These are phyloP conservation scores for Acanthis flammea DNA, from an alignment of 2,797 vertebrate genomes.

Conservation along the genomic window DNA sequence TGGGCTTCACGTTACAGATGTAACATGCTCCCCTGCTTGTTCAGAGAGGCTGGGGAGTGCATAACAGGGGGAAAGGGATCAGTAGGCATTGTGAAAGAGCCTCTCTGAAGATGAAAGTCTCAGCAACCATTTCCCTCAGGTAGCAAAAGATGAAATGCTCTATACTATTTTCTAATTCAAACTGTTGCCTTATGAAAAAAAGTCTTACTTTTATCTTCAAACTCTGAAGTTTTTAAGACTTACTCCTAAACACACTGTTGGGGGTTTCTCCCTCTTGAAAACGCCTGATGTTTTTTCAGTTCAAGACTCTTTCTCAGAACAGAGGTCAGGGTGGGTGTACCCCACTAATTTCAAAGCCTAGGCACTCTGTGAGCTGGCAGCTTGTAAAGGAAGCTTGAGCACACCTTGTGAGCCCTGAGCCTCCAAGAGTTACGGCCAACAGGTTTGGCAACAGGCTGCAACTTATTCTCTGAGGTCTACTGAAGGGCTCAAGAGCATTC, in stretches of 20 bases:
- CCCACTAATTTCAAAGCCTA: background rate
- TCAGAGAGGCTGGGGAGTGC: constrained; percentile 12
- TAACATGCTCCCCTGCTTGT: background rate
- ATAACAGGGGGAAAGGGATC: background rate
- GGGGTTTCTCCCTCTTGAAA: background rate
- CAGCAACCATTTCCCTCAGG: constrained; percentile 21
- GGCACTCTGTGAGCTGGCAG: background rate
- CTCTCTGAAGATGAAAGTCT: constrained; percentile 57
- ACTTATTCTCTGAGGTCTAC: background rate
- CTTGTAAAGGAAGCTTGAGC: background rate
- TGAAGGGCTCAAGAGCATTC: background rate
- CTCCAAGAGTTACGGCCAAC: background rate
- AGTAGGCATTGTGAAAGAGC: constrained; percentile 27
- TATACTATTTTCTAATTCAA: background rate
- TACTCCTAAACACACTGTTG: background rate
- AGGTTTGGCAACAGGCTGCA: background rate
- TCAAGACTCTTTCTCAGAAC: background rate
- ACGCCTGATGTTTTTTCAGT: background rate
- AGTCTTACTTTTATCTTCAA: constrained; percentile 14
- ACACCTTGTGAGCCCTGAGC: background rate
- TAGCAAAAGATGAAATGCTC: constrained; percentile 22
- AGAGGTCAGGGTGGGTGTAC: background rate
- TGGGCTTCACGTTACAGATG: constrained; percentile 40
- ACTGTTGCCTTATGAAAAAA: background rate
- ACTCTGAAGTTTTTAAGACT: background rate